These are phyloP conservation scores for Leucophenga varia DNA, from an alignment of 1,140 invertebrate species.

Conservation along the genomic window DNA sequence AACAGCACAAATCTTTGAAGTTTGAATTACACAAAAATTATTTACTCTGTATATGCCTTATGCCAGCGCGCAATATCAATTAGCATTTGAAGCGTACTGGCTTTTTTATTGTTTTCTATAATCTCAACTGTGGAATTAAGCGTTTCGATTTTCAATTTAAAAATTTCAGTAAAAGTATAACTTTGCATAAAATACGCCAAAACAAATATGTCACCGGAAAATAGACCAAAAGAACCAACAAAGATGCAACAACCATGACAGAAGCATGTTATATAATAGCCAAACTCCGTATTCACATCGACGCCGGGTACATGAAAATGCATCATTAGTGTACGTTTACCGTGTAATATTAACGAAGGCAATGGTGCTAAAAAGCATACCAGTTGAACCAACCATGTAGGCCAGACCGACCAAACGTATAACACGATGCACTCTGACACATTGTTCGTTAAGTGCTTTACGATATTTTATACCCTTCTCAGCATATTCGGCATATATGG, in stretches of 20 bases:
- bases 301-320: not conserved
- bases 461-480: not conserved
- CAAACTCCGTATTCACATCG: not conserved
- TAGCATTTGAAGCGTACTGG: not conserved
- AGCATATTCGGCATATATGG: no score
- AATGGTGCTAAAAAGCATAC: no score
- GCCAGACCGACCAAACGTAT: not conserved
- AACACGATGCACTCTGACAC: not conserved
- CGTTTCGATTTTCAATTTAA: not conserved
- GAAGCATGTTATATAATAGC: not conserved
- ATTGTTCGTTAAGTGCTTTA: not conserved
- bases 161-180: slow-evolving; percentile 3
- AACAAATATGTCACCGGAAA: slow-evolving; percentile 4
- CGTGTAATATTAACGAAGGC: no score
- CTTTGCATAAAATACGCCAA: slow-evolving; percentile 1
- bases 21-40: not conserved
- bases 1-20: no score
- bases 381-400: no score
- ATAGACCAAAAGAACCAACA: slow-evolving; percentile 3
- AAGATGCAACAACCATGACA: not conserved
- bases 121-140: not conserved
- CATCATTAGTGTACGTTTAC: not conserved
- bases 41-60: slow-evolving; percentile 1
- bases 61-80: slow-evolving; percentile 8
- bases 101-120: not conserved